Evolutionary conservation across 2,888 invertebrate species (phyloP).

Genomic region (Thymelicus acteon): DNA sequence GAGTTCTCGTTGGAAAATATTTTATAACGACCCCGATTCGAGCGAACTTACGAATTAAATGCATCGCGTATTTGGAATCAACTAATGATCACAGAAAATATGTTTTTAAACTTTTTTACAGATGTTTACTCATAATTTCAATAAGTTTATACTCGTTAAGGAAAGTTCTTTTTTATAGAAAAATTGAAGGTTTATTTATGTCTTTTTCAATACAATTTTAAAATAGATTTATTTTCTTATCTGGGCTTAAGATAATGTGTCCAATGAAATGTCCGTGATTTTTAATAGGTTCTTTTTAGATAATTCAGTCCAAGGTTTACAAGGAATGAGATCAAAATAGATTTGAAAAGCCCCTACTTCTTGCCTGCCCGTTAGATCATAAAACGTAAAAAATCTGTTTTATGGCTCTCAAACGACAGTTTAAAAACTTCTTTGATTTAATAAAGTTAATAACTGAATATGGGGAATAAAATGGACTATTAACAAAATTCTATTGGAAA

Average conservation of each 20-base stretch:
- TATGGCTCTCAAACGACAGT: neutral
- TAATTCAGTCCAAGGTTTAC: neutral
- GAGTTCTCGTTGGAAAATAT: constrained; percentile 12
- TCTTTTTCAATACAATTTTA: too few species aligned
- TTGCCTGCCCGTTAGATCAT: neutral
- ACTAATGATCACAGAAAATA: neutral
- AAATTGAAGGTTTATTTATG: too few species aligned
- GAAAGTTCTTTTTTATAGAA: too few species aligned
- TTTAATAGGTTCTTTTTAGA: too few species aligned
- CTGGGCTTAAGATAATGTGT: too few species aligned
- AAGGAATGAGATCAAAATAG: neutral
- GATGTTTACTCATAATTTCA: neutral
- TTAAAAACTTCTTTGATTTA: constrained; percentile 1
- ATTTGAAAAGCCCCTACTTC: neutral
- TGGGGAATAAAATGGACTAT: neutral
- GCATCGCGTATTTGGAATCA: neutral
- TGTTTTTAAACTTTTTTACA: neutral
- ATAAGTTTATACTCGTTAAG: too few species aligned
- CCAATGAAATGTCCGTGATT: too few species aligned
- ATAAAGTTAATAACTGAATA: constrained; percentile 1
- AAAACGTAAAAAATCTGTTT: constrained; percentile 21
- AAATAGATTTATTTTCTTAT: too few species aligned
- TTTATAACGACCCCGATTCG: constrained; percentile 23
- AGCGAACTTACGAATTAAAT: constrained; percentile 13
- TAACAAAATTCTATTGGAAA: neutral